Percentiles rank a stretch among this genome's conserved stretches.
phyloP scores from a whole-genome alignment of 23 tunicate species.

The Halocynthia aurantium region DNA sequence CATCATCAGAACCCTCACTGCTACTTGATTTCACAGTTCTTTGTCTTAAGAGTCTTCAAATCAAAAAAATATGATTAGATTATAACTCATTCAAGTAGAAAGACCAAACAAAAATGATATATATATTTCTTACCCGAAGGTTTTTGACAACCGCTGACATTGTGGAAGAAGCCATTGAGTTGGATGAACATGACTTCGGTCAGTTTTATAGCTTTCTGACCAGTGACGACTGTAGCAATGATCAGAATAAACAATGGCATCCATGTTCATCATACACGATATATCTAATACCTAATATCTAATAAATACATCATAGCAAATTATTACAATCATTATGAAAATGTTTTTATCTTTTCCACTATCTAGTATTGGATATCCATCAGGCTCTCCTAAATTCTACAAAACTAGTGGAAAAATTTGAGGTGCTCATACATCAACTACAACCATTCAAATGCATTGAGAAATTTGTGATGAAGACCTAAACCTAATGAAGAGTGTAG shows the following conservation, averaged over 20 bases:
- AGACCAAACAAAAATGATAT: neutral
- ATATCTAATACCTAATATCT: neutral
- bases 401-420: too few species aligned
- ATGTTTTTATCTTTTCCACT: too few species aligned
- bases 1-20: conserved; percentile 30
- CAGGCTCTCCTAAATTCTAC: too few species aligned
- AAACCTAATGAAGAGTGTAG: too few species aligned
- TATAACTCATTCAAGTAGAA: neutral
- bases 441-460: too few species aligned
- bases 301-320: neutral
- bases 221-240: conserved; percentile 47
- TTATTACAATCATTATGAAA: too few species aligned
- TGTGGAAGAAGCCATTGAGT: conserved; percentile 21
- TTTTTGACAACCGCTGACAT: neutral
- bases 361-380: too few species aligned
- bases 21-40: neutral
- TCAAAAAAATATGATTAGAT: neutral
- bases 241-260: conserved; percentile 10
- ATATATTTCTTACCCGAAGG: neutral
- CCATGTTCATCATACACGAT: neutral
- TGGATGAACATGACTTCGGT: conserved; percentile 29
- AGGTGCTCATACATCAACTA: too few species aligned
- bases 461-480: too few species aligned
- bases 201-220: conserved; percentile 31
- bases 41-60: neutral